Conservation (phyloP, 2,113 vertebrate species). For the Panthera tigris region DNA sequence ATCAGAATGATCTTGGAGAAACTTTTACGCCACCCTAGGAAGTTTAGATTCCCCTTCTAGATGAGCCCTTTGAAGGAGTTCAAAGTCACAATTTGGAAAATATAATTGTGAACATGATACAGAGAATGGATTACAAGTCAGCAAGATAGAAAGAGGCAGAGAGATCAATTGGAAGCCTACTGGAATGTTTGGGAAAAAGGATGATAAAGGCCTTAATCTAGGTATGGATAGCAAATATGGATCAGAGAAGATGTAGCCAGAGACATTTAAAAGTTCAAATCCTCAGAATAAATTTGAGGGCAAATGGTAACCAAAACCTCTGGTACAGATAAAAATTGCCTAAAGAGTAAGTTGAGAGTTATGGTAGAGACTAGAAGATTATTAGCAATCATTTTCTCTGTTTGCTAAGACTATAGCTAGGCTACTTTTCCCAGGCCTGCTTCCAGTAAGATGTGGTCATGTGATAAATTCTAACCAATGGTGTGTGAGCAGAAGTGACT, state of each 20-base stretch:
- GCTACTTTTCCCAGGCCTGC: not conserved
- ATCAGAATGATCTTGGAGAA: not conserved
- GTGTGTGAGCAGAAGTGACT: not conserved
- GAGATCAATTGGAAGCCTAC: not conserved
- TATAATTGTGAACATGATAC: not conserved
- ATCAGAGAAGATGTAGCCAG: not conserved
- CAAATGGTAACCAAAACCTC: not conserved
- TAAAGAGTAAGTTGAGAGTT: not conserved
- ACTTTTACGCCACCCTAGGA: not conserved
- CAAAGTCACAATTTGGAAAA: not conserved
- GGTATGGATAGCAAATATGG: not conserved
- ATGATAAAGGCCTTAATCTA: not conserved
- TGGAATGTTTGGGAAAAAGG: not conserved
- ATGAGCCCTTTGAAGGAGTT: not conserved
- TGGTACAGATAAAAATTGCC: not conserved
- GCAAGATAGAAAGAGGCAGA: not conserved
- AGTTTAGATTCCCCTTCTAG: not conserved
- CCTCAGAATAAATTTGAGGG: not conserved
- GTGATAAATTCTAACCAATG: conserved; percentile 5
- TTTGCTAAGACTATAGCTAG: not conserved
- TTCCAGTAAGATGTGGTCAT: not conserved
- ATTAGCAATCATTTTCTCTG: not conserved
- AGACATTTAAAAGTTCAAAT: not conserved
- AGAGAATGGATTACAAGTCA: not conserved
- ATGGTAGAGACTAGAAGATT: not conserved